Percentiles rank a stretch among this genome's conserved stretches.
Evolutionary conservation across 2,113 vertebrate species (phyloP).

Genomic region (Corvus hawaiiensis): DNA sequence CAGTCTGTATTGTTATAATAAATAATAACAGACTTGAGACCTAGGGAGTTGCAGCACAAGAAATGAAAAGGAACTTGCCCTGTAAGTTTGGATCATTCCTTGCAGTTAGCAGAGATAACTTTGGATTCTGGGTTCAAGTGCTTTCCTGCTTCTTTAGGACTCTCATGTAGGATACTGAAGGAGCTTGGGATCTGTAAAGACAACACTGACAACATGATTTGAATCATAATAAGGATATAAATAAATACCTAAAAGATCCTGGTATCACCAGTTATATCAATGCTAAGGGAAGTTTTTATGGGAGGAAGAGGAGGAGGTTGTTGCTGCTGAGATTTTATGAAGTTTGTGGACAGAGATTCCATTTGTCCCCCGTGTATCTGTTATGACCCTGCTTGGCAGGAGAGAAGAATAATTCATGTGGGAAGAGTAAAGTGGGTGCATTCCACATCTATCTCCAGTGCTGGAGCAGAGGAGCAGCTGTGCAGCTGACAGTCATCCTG

Average conservation of each 20-base stretch:
- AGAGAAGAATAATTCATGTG: neutral
- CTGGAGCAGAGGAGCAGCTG: neutral
- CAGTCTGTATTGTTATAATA: neutral
- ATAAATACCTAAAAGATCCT: neutral
- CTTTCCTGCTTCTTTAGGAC: neutral
- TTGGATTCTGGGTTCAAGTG: neutral
- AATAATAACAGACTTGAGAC: neutral
- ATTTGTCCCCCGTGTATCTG: neutral
- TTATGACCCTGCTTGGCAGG: neutral
- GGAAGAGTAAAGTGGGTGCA: neutral
- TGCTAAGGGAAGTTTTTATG: neutral
- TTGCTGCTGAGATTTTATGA: neutral
- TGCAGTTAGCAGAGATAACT: neutral
- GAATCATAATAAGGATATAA: neutral
- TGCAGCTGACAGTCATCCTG: neutral
- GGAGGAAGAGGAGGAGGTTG: accelerated
- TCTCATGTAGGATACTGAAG: neutral
- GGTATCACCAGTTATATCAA: neutral
- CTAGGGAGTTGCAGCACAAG: neutral
- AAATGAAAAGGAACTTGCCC: neutral
- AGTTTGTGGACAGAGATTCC: neutral
- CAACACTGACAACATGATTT: neutral
- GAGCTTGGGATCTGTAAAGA: neutral
- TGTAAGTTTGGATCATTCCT: neutral
- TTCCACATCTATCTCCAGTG: neutral